These are phyloP conservation scores for Flexamia atlantica DNA, from an alignment of 2,888 invertebrate species.

Conservation along the genomic window DNA sequence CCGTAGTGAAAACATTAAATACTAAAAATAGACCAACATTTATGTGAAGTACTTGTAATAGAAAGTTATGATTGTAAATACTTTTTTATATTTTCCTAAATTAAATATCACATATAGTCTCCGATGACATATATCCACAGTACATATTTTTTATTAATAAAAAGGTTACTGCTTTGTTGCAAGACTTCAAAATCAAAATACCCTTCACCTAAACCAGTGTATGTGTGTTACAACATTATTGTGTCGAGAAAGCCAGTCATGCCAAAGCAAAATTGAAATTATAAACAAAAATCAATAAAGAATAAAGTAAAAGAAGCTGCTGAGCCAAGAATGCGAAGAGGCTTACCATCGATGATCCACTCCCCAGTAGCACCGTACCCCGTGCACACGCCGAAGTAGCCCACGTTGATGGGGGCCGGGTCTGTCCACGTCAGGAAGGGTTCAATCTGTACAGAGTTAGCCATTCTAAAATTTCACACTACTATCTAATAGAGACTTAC, in stretches of 20 bases:
- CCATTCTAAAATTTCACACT: no score
- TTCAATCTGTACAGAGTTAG: conserved; percentile 72
- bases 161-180: no score
- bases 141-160: no score
- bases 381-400: conserved; percentile 89
- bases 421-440: conserved; percentile 87
- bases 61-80: no score
- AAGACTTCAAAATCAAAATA: no score
- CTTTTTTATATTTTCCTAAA: no score
- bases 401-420: conserved; percentile 83
- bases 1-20: no score
- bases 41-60: no score
- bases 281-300: not conserved
- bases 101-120: no score
- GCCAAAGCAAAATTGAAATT: conserved; percentile 21
- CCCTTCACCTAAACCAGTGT: not conserved
- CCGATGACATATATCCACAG: no score
- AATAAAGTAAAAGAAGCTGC: not conserved
- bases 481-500: no score
- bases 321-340: conserved; percentile 23
- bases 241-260: not conserved
- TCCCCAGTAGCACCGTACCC: conserved; percentile 91
- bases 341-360: conserved; percentile 88
- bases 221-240: not conserved
- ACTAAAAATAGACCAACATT: no score